Evolutionary conservation across 2,888 invertebrate species (phyloP), one percentile per base, ranked within the genome.

Genomic region (Hydraecia micacea): DNA sequence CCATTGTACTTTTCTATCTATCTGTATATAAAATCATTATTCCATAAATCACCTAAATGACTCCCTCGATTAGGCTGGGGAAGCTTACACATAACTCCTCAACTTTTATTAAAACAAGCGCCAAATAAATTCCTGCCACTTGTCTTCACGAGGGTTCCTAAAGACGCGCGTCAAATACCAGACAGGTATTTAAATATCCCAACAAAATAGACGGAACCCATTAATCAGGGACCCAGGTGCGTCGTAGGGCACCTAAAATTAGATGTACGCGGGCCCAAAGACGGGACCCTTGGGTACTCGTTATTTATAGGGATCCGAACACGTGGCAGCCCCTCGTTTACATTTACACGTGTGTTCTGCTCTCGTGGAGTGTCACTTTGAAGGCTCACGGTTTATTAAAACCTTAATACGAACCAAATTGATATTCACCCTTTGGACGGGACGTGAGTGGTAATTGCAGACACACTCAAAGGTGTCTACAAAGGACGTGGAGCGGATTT

Each of bases 221-320:
- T 91, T 90, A 90, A 92, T 91, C 91, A 87, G 90, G 82, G 67
- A 85, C 89, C 88, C 92, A 92, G 92, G 92, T 92, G 92, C 84
- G 79, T 84, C 78, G 87, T 83, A 91, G 91, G 91, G 83, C 87
- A 89, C 89, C 92, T 92, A 89, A 91, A 88, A 90, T 92, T 91
- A 90, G 86, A 92, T 90, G 87, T 85, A 77, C 87, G 88, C 83
- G 87, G 86, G 88, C 87, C 88, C 87, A 80, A 83, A 87, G 84
- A 89, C 86, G 85, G 81, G 81, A 83, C 89, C 89, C 90, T 88
- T 88, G 85, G 87, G 85, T 80, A 83, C 85, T 86, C 78, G 83
- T 86, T 86, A 86, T 86, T 86, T 86, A 86, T 86, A 76, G 81
- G 81, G 81, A 66, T 82, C 84, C 79, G 58, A 75, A 80, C 78